Conservation (phyloP, 2,888 invertebrate species). For the Incurvaria masculella region DNA sequence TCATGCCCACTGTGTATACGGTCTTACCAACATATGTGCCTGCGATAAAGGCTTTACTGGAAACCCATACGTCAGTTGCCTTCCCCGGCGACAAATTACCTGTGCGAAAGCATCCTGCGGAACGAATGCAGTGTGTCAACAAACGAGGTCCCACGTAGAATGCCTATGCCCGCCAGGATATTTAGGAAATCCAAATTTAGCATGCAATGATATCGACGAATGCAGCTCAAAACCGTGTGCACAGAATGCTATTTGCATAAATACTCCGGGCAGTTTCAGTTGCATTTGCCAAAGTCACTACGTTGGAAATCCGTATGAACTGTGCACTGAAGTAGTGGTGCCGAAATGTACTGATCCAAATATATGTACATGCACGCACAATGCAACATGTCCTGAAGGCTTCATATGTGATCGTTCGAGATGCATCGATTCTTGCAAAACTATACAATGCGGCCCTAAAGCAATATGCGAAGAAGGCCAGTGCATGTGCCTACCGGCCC, state of each 20-base stretch:
- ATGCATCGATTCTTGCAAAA: constrained; percentile 75
- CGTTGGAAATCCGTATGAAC: constrained; percentile 83
- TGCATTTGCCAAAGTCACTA: constrained; percentile 84
- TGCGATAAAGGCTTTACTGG: constrained; percentile 83
- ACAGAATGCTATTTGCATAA: constrained; percentile 84
- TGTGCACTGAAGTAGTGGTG: constrained; percentile 70
- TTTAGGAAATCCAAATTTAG: constrained; percentile 83
- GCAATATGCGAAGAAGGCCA: constrained; percentile 77
- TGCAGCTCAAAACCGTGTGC: constrained; percentile 78
- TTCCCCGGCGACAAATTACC: constrained; percentile 64
- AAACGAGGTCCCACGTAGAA: constrained; percentile 69
- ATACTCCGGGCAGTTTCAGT: constrained; percentile 84
- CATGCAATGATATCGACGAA: constrained; percentile 82
- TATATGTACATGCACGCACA: constrained; percentile 67
- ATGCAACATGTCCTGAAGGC: constrained; percentile 72
- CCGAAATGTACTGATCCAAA: constrained; percentile 67
- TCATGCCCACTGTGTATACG: constrained; percentile 87
- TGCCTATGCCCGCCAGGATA: constrained; percentile 83
- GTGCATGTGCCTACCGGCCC: constrained; percentile 78
- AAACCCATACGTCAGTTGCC: constrained; percentile 84
- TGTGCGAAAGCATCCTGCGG: constrained; percentile 76
- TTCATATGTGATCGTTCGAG: constrained; percentile 69
- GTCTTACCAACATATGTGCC: constrained; percentile 70
- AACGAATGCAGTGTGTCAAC: constrained; percentile 73
- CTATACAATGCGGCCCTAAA: constrained; percentile 75